These are phyloP conservation scores for Idaea dimidiata DNA, from an alignment of 2,888 invertebrate genomes.

Conservation along the genomic window DNA sequence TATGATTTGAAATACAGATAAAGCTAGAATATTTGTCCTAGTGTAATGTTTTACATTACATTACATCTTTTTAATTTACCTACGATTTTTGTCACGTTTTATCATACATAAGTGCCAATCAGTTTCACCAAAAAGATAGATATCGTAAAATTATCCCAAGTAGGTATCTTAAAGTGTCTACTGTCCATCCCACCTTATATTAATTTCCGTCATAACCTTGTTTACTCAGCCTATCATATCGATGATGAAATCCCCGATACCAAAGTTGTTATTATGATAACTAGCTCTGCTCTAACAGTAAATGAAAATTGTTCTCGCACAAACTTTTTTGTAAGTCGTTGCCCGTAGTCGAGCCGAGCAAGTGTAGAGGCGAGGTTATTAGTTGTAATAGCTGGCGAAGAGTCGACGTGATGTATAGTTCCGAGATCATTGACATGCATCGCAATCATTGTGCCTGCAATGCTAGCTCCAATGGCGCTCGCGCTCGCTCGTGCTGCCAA, in stretches of 20 bases:
- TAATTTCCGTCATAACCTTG: not conserved
- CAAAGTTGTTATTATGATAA: not conserved
- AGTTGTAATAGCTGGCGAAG: slow-evolving; percentile 26
- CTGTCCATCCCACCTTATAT: not conserved
- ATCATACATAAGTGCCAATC: too few species aligned
- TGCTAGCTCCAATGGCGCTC: slow-evolving; percentile 20
- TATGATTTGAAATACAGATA: not conserved
- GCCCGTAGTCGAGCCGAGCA: not conserved
- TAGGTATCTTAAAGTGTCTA: too few species aligned
- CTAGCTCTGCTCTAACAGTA: not conserved
- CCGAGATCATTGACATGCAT: slow-evolving; percentile 49
- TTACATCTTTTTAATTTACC: too few species aligned
- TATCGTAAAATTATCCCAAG: too few species aligned
- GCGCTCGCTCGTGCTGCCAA: slow-evolving; percentile 33
- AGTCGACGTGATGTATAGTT: slow-evolving; percentile 29
- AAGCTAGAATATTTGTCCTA: not conserved
- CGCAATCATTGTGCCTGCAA: slow-evolving; percentile 40
- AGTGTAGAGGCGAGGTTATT: slow-evolving; percentile 21
- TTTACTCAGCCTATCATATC: not conserved
- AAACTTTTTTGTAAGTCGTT: not conserved
- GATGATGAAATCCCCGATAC: not conserved
- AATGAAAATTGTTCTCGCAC: slow-evolving; percentile 13
- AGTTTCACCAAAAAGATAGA: too few species aligned
- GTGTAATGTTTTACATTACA: not conserved
- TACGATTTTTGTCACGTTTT: too few species aligned